Conservation (phyloP, 2,113 vertebrate genomes). For the Odocoileus virginianus region DNA sequence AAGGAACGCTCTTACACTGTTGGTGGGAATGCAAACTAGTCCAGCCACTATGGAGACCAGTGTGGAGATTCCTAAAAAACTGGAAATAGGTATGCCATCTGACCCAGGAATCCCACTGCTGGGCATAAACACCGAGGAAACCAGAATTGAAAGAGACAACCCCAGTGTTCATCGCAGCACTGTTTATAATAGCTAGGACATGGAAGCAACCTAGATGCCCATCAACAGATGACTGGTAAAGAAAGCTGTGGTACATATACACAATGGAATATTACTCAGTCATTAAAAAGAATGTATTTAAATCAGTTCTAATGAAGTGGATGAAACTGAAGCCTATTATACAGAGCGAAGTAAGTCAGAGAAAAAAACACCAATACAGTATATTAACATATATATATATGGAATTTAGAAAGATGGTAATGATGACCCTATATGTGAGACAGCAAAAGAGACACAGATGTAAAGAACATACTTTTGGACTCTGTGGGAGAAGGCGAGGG, state of each 20-base stretch:
- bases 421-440: neutral
- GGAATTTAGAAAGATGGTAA: neutral
- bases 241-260: neutral
- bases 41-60: neutral
- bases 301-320: neutral
- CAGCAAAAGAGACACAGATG: neutral
- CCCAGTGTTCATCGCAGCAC: neutral
- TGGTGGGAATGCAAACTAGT: neutral
- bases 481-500: neutral
- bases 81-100: neutral
- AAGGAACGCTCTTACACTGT: neutral
- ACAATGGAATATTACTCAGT: neutral
- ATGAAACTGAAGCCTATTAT: neutral
- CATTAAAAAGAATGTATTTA: neutral
- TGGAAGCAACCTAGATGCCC: neutral
- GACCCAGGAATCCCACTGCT: neutral
- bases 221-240: rapidly evolving
- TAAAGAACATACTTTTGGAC: neutral
- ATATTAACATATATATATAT: neutral
- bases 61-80: neutral
- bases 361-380: neutral
- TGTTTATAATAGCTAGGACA: neutral
- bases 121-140: neutral
- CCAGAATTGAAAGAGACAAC: neutral
- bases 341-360: neutral